phyloP scores from a whole-genome alignment of 2,113 vertebrate genomes.

The Spea bombifrons region DNA sequence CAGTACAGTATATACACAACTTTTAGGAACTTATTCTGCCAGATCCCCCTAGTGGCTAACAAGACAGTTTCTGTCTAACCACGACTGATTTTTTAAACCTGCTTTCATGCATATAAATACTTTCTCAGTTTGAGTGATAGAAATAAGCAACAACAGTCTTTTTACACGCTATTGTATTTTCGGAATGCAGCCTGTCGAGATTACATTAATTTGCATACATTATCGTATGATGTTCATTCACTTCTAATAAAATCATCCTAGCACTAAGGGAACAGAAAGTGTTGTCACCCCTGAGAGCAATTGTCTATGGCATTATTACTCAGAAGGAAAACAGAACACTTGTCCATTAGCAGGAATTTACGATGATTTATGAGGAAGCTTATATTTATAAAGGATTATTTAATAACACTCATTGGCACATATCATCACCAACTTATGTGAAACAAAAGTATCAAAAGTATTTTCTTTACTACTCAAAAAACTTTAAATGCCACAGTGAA shows the following conservation, averaged over 20 bases:
- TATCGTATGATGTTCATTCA: neutral
- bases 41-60: constrained; percentile 18
- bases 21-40: neutral
- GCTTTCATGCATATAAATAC: neutral
- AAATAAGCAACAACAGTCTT: constrained; percentile 1
- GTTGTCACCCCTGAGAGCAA: neutral
- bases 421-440: too few species aligned
- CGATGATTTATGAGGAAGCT: neutral
- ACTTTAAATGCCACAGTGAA: too few species aligned
- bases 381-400: too few species aligned
- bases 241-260: neutral
- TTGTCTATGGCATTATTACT: neutral
- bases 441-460: too few species aligned
- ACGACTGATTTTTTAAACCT: neutral
- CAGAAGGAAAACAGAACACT: neutral
- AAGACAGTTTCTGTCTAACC: neutral
- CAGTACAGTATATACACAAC: too few species aligned
- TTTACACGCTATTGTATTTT: constrained; percentile 1
- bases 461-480: too few species aligned
- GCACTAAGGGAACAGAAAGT: neutral
- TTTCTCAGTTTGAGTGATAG: neutral
- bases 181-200: neutral
- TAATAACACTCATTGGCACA: too few species aligned
- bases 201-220: neutral
- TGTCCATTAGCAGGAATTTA: neutral